These are phyloP conservation scores for Laterallus jamaicensis DNA, from an alignment of 2,113 vertebrate genomes.

Conservation along the genomic window DNA sequence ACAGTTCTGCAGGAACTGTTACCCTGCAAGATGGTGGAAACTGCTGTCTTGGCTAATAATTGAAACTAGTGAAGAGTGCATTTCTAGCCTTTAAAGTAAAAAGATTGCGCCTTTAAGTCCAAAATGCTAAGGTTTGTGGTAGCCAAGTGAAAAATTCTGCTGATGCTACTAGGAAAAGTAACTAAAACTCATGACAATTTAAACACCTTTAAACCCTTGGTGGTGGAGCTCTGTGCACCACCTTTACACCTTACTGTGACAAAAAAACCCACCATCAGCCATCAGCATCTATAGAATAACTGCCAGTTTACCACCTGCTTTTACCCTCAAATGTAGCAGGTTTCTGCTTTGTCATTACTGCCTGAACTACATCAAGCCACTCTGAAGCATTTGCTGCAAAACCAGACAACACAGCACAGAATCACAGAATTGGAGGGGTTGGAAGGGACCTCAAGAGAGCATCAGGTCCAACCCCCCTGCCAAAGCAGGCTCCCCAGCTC, in stretches of 20 bases:
- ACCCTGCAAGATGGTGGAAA: neutral
- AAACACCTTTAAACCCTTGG: neutral
- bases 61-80: neutral
- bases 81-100: neutral
- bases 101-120: neutral
- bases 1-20: neutral
- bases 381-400: neutral
- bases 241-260: neutral
- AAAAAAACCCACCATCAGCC: accelerated
- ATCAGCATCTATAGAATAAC: neutral
- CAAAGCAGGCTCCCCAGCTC: too few relatives aligned
- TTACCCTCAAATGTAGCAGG: neutral
- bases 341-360: neutral
- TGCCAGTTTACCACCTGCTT: neutral
- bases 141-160: neutral
- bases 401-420: neutral
- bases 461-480: too few relatives aligned
- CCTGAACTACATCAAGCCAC: neutral
- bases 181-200: neutral
- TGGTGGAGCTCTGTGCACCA: neutral
- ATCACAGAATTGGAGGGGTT: too few relatives aligned
- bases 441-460: too few relatives aligned
- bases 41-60: neutral
- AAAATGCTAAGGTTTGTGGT: neutral
- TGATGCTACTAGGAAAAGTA: neutral